Evolutionary conservation across 1,140 invertebrate species (phyloP), one percentile per base, ranked within the genome.

Genomic region (Orchestia grillus): DNA sequence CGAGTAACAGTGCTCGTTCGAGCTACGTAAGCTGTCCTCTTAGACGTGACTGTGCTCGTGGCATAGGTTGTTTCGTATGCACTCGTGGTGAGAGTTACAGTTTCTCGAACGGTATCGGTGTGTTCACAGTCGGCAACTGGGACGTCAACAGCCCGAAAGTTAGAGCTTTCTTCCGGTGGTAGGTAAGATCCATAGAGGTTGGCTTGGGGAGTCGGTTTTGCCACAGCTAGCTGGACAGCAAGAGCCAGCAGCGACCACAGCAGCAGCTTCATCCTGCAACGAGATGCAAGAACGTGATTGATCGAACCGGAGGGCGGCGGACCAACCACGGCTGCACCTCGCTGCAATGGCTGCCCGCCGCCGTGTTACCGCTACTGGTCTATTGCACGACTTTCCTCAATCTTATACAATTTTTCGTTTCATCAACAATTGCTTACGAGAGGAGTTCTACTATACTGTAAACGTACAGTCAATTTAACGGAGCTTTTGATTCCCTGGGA

Each of bases 251-350:
- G 92, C 92, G 92, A 94, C 92, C 41, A 47, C 92, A 94, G 92
- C 92, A 94, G 44, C 92, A 94, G 44, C 92, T 94, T 94, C 92
- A 94, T 94, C 92, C 92, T 94, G 92, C 92, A 94, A 94, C 92
- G 92, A 94, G 92, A 94, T 94, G 92, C 92, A 94, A 94, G 41
- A 94, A 94, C 92, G 92, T 94, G 92, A 94, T 94, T 94, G 92
- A 94, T 94, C 92, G 92, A 94, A 94, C 92, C 92, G 92, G 92
- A 94, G 92, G 92, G 92, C 92, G 92, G 92, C 92, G 92, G 92
- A 94, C 92, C 92, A 94, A 94, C 92, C 92, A 94, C 92, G 92
- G 92, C 92, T 94, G 92, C 92, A 94, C 92, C 92, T 94, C 92
- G 92, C 92, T 94, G 92, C 92, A 94, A 94, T 94, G 92, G 92